Base-by-base conservation (phyloP, 2,888 invertebrate species). In the Microchrysa polita region DNA sequence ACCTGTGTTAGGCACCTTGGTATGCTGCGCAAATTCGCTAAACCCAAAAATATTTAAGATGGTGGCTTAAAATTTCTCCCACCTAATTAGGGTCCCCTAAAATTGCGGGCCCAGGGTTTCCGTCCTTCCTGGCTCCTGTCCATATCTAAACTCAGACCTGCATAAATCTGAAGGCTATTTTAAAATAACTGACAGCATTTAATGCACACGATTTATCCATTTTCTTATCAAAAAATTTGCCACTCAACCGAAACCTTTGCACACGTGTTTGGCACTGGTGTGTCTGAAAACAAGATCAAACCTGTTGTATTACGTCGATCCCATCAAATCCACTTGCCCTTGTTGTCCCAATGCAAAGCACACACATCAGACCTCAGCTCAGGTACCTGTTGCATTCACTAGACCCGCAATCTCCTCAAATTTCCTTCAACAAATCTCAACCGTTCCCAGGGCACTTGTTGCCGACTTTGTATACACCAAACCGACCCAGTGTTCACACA, bases 361-460 rank as follows among this genome's bases (percentile, higher is more conserved):
- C 16, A 16, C 16, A 16, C 55, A n/a, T 18, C 27, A 34, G 4
- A 34, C 27, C 2, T 34, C 27, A 7, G 20, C 2, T 34, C 27
- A 7, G 20, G 10, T 59, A 59, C 59, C 59, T 59, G 59, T 59
- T 59, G 59, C 55, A 20, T 2, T 59, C 27, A 9, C 10, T 14
- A 23, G 5, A 18, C 59, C 27, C 23, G 23, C 9, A 59, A 61
- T 40, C 61, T 40, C 40, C 61, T 61, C 16, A 40, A 61, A 40
- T 61, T 61, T 61, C 61, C n/a, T 34, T 7, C 61, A 40, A n/a
- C 27, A 34, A 40, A 61, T 16, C 40, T 61, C 16, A 34, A 40
- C 61, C 61, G 34, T 61, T 40, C 61, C 61, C 34, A 61, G 61
- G 18, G 59, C 59, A 59, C 59, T 59, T 59, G 20, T 59, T 23